These are phyloP conservation scores for Siniperca chuatsi DNA, from an alignment of 2,113 vertebrate genomes.

Conservation along the genomic window DNA sequence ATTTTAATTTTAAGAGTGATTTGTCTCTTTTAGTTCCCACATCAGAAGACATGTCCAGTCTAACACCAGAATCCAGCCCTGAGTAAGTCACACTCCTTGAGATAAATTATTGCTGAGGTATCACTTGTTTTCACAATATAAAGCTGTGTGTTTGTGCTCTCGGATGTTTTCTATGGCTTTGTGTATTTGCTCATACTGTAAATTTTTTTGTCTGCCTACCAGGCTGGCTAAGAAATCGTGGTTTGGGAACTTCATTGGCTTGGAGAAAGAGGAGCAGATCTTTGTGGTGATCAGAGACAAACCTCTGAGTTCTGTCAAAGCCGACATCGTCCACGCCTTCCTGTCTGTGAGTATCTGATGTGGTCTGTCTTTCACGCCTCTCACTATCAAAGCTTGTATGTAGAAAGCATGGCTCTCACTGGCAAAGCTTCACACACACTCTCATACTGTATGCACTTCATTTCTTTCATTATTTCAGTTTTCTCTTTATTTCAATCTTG, in stretches of 20 bases:
- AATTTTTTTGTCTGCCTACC: conserved; percentile 32
- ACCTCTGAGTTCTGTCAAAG: conserved; percentile 94
- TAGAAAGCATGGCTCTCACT: conserved; percentile 64
- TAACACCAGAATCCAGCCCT: conserved; percentile 95
- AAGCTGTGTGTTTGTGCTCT: not conserved
- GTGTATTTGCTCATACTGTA: not conserved
- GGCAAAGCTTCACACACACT: conserved; percentile 37
- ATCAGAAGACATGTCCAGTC: conserved; percentile 94
- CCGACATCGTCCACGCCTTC: conserved; percentile 95
- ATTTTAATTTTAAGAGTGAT: conserved; percentile 7
- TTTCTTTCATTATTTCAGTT: conserved; percentile 67
- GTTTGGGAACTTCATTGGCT: conserved; percentile 95
- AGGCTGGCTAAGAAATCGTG: conserved; percentile 95
- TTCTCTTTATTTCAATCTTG: conserved; percentile 58
- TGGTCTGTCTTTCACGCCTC: conserved; percentile 28
- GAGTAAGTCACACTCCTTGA: conserved; percentile 86
- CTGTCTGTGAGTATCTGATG: conserved; percentile 88
- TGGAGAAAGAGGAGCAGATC: conserved; percentile 96
- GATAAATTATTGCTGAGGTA: not conserved
- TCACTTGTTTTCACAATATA: conserved; percentile 8
- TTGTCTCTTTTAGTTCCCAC: conserved; percentile 88
- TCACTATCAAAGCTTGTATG: conserved; percentile 39
- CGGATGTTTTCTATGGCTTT: not conserved
- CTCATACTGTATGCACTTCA: conserved; percentile 58
- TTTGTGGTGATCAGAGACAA: conserved; percentile 95